phyloP scores from a whole-genome alignment of 2,797 vertebrate genomes.

The Manis javanica region DNA sequence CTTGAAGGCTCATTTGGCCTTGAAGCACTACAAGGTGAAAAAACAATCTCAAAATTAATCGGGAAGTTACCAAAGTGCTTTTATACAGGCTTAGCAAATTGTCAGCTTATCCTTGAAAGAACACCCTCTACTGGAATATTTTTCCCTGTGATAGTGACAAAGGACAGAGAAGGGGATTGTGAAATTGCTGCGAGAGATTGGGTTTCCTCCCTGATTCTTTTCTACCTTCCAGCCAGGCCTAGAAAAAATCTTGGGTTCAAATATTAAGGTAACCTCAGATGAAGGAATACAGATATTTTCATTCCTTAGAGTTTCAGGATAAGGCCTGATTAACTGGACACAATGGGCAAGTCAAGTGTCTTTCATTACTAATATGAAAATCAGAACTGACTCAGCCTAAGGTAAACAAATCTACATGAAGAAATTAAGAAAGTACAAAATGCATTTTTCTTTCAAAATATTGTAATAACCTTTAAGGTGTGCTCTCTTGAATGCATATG shows the following conservation, averaged over 20 bases:
- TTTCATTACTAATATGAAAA: conserved; percentile 53
- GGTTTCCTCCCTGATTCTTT: conserved; percentile 44
- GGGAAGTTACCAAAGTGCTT: conserved; percentile 57
- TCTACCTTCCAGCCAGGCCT: neutral
- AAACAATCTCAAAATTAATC: conserved; percentile 73
- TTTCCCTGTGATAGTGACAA: neutral
- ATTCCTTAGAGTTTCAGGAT: conserved; percentile 41
- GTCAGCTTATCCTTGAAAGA: conserved; percentile 65
- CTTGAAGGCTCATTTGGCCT: conserved; percentile 74
- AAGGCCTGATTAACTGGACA: conserved; percentile 53
- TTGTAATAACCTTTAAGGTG: conserved; percentile 4
- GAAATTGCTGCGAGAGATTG: neutral
- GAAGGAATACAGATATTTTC: conserved; percentile 10
- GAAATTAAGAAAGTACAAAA: conserved; percentile 6
- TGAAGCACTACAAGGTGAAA: conserved; percentile 76
- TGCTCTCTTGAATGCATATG: neutral
- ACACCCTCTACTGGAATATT: conserved; percentile 18
- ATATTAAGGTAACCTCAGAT: conserved; percentile 63
- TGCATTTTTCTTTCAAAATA: conserved; percentile 51
- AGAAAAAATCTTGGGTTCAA: conserved; percentile 56
- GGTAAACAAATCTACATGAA: conserved; percentile 61
- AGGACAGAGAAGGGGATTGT: conserved; percentile 1
- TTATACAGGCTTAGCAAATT: conserved; percentile 64
- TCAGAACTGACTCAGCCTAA: conserved; percentile 46
- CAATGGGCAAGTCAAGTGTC: conserved; percentile 30